These are phyloP conservation scores for Stigmatopora argus DNA, from an alignment of 2,113 vertebrate genomes.

Conservation along the genomic window DNA sequence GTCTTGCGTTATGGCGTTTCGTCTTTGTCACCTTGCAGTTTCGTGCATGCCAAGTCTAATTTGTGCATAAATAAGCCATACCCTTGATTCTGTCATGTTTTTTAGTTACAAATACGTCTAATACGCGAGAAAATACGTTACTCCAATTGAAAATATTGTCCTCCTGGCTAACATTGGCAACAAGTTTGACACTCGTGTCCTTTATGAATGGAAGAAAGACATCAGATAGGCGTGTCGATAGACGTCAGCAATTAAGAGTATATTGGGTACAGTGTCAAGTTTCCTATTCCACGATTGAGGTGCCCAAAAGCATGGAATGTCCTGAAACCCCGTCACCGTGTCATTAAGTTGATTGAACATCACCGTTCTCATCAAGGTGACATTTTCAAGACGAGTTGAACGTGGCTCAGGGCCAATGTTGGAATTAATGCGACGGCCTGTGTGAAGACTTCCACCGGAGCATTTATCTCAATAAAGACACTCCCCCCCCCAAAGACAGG, in stretches of 20 bases:
- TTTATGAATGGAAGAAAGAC: too few relatives aligned
- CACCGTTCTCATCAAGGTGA: conserved; percentile 45
- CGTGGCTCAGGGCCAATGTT: conserved; percentile 24
- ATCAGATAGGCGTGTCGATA: too few relatives aligned
- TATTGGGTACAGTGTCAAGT: neutral
- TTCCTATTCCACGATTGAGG: neutral
- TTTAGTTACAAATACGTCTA: too few relatives aligned
- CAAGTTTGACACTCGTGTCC: too few relatives aligned
- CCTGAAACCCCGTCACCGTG: neutral
- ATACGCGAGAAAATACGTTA: too few relatives aligned
- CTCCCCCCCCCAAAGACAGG: conserved; percentile 17
- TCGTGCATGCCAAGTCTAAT: too few relatives aligned
- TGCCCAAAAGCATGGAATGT: neutral
- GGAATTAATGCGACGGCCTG: conserved; percentile 31
- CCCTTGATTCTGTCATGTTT: too few relatives aligned
- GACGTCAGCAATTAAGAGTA: neutral
- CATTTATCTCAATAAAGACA: conserved; percentile 48
- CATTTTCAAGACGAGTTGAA: conserved; percentile 22
- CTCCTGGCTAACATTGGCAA: too few relatives aligned
- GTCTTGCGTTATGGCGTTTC: too few relatives aligned
- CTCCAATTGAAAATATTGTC: too few relatives aligned
- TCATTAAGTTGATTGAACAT: conserved; percentile 16
- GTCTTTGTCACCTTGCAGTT: too few relatives aligned
- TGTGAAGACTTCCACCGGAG: conserved; percentile 31
- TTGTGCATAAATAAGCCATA: too few relatives aligned